A percentile compares a stretch with the other conserved stretches of the same genome.
phyloP scores from a whole-genome alignment of 2,888 invertebrate species.

The Punctoribates punctum region DNA sequence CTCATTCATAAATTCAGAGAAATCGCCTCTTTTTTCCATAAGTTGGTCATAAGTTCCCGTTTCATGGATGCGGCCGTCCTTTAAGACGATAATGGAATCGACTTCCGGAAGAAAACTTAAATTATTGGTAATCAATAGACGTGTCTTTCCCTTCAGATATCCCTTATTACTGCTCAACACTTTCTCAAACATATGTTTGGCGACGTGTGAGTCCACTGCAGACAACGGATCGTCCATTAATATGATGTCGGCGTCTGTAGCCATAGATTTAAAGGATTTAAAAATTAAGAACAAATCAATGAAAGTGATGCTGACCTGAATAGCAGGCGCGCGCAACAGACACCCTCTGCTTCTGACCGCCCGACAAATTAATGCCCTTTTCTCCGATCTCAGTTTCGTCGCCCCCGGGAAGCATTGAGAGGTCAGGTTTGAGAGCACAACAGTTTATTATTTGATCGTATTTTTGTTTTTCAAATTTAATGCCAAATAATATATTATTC shows the following conservation, averaged over 20 bases:
- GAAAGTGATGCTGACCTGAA: too few relatives aligned
- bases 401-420: constrained; percentile 54
- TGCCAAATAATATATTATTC: constrained; percentile 57
- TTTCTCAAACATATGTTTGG: constrained; percentile 58
- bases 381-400: constrained; percentile 59
- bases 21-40: constrained; percentile 66
- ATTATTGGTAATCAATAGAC: constrained; percentile 89
- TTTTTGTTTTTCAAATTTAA: constrained; percentile 49
- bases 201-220: constrained; percentile 56
- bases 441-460: constrained; percentile 55
- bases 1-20: constrained; percentile 57
- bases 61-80: constrained; percentile 80
- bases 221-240: constrained; percentile 59
- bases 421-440: constrained; percentile 56
- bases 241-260: constrained; percentile 55
- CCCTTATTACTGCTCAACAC: constrained; percentile 58
- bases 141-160: constrained; percentile 62
- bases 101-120: constrained; percentile 85
- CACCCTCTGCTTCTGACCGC: constrained; percentile 57
- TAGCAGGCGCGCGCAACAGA: constrained; percentile 52
- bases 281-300: too few relatives aligned
- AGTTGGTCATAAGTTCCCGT: constrained; percentile 59
- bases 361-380: constrained; percentile 56
- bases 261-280: too few relatives aligned
- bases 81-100: constrained; percentile 82